Base-by-base conservation (phyloP, 1,140 invertebrate species). In the Penaeus vannamei region DNA sequence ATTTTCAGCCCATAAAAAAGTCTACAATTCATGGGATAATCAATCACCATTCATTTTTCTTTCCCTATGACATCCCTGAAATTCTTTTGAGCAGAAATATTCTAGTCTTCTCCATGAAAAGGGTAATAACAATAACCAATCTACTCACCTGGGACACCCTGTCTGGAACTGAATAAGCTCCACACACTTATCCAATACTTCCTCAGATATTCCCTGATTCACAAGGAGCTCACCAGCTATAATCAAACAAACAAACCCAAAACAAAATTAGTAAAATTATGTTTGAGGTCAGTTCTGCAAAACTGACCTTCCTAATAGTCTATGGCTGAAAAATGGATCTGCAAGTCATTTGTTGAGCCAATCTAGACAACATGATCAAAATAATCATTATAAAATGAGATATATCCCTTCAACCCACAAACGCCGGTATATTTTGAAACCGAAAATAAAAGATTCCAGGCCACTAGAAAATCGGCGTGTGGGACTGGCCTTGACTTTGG, bases 111-210 rank as follows among this genome's bases (percentile, higher is more conserved):
- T 53, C 2, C 3, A 53, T 53, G 53, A 12, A 8, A 53, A 0
- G 14, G 2, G 8, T 53, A 53, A 17, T 17, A 53, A 53, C 53
- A 53, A 53, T 17, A 53, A 53, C 53, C 53, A 76, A 32, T 12
- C 0, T 46, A 61, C 84, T 90, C 59, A 90, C 86, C 86, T 91
- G 7, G 91, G 91, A 62, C 91, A 91, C 60, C 91, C 91, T 26
- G 89, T 89, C 66, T 87, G 83, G 77, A 91, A 91, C 62, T 80
- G 81, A 53, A 89, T 91, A 17, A 91, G 89, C 36, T 88, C 82
- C 26, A 91, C 64, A 84, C 91, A 91, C 46, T 88, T 88, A 46
- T 90, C 89, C 29, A 91, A 72, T 29, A 87, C 53, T 36, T 91
- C 88, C 79, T 91, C 89, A 36, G 81, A 69, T 60, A 89, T 22